These are phyloP conservation scores for Parus major DNA, from an alignment of 2,113 vertebrate species.

Conservation along the genomic window DNA sequence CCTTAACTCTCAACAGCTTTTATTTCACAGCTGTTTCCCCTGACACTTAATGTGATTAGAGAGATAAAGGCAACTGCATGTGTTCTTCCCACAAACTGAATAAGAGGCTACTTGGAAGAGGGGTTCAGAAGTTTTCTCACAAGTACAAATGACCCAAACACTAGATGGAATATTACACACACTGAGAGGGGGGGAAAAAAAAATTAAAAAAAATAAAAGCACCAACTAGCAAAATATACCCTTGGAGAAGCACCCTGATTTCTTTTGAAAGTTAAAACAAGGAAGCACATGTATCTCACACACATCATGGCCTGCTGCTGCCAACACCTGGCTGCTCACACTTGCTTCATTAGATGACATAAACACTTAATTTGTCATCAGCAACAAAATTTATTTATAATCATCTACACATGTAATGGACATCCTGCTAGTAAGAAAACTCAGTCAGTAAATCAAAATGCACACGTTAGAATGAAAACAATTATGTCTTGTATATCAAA, in stretches of 20 bases:
- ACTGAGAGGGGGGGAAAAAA: fast-evolving
- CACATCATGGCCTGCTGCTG: neutral
- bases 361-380: neutral
- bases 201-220: too few species aligned
- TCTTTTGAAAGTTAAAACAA: neutral
- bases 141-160: neutral
- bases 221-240: neutral
- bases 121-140: neutral
- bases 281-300: neutral
- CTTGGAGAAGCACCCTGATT: neutral
- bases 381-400: neutral
- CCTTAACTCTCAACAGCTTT: neutral
- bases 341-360: constrained; percentile 1
- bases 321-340: neutral
- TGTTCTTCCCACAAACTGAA: neutral
- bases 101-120: neutral
- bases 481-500: neutral
- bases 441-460: neutral
- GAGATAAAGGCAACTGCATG: neutral
- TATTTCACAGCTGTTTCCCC: neutral
- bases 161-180: neutral
- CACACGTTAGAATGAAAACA: neutral
- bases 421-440: neutral
- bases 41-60: neutral
- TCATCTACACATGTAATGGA: neutral